Evolutionary conservation across 2,113 vertebrate genomes (phyloP), one percentile per base, ranked within the genome.

Genomic region (Gadus chalcogrammus): DNA sequence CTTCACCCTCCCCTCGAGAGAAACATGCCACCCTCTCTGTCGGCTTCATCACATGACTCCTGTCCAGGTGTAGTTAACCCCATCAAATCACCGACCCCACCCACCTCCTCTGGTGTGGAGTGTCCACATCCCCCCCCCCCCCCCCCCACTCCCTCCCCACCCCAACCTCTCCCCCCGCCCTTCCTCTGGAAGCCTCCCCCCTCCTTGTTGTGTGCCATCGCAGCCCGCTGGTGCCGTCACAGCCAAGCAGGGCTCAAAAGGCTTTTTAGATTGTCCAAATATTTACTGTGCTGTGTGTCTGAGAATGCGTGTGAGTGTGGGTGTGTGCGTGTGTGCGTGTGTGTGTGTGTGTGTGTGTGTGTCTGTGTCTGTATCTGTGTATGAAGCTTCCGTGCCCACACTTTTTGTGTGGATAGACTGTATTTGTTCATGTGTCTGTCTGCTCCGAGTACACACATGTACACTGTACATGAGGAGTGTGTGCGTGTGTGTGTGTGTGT

Each of bases 11-110:
- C 35, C 55, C 67, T 62, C 69, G 12, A 65, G 61, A 17, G 74
- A 79, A 84, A 73, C 74, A 67, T 75, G 72, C 65, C 74, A 64
- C 64, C 38, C 72, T 72, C 76, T 66, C 67, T 72, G 71, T 83
- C 74, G 70, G 59, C 2, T 78, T 75, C 81, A 79, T 82, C 70
- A 67, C 71, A 74, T 22, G 61, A 70, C 79, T 79, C 69, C 78
- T 68, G 74, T 74, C 74, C 78, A 81, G 77, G 77, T 85, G 74
- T 76, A 82, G 79, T 90, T 91, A 88, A 88, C 87, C 84, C 81
- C 81, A 84, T 84, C 79, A 75, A 67, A 72, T 66, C 68, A 55
- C 59, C 76, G 64, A 65, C 56, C 42, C 42, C 42, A 55, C 71
- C 71, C 71, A 69, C 73, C 59, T 76, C 65, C 75, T 82, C 42